A percentile compares a stretch with the other conserved stretches of the same genome.
Conservation (phyloP, 1,140 invertebrate genomes). For the Pseudomyrmex sp. region DNA sequence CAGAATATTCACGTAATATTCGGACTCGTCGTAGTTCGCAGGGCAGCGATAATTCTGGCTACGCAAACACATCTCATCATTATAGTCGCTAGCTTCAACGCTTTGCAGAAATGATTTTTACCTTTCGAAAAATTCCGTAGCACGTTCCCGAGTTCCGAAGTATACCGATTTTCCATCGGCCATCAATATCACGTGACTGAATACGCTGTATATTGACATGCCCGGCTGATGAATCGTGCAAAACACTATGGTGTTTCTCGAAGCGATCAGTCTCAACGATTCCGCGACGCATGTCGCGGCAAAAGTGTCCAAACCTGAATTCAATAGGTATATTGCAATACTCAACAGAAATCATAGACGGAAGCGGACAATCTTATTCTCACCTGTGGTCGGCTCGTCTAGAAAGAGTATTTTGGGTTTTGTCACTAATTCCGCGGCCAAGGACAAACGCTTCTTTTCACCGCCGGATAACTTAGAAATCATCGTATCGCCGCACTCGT, state of each 20-base stretch:
- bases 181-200: slow-evolving; percentile 87
- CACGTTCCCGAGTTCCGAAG: slow-evolving; percentile 79
- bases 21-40: slow-evolving; percentile 67
- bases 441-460: slow-evolving; percentile 92
- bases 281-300: slow-evolving; percentile 89
- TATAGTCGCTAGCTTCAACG: not conserved
- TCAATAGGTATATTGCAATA: not conserved
- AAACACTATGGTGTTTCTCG: slow-evolving; percentile 90
- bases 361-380: slow-evolving; percentile 19
- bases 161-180: slow-evolving; percentile 86
- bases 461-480: slow-evolving; percentile 90
- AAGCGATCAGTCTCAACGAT: slow-evolving; percentile 88
- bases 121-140: slow-evolving; percentile 67
- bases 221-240: slow-evolving; percentile 96
- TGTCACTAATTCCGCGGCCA: slow-evolving; percentile 92
- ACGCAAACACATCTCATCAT: slow-evolving; percentile 3
- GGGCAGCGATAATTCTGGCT: slow-evolving; percentile 64
- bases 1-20: slow-evolving; percentile 72
- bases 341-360: not conserved
- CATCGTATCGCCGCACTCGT: slow-evolving; percentile 87
- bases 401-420: slow-evolving; percentile 90
- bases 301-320: slow-evolving; percentile 89
- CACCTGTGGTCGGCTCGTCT: slow-evolving; percentile 87
- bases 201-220: slow-evolving; percentile 90
- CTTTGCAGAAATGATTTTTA: slow-evolving; percentile 22